Evolutionary conservation across 2,888 invertebrate species (phyloP), one percentile per base, ranked within the genome.

Genomic region (Drosophila anceps): DNA sequence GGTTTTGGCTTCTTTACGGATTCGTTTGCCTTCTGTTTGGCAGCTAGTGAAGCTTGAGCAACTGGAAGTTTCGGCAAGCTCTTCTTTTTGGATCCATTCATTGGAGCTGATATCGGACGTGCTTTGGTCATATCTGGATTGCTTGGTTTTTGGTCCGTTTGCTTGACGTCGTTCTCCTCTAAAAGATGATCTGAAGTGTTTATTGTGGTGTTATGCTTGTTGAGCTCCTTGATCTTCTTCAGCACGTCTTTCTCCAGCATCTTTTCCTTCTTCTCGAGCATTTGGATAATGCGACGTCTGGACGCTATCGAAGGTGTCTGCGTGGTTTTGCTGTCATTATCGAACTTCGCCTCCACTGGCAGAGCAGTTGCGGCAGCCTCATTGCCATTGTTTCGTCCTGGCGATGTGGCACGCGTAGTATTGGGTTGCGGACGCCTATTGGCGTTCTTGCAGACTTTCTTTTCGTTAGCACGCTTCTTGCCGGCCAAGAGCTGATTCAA

Each of bases 231-330:
- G 0, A 68, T 59, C 13, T 65, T 69, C 13, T 64, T 50, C 1
- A 51, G 15, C 4, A 61, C 50, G 18, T 51, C 33, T 10, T 73
- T 60, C 10, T 64, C 55, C 9, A 57, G 29, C 3, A 27, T n/a
- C 8, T 54, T 64, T 9, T 63, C 63, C 9, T 69, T 78, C 10
- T 48, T 62, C 33, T 69, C 51, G 29, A 69, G n/a, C 43, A 60
- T 61, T 4, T 48, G 43, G 0, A 39, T n/a, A 0, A 71, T 20
- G 27, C 41, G 46, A 6, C 50, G 70, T 2, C 27, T 13, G 2
- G 43, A 50, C 2, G 35, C 15, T 8, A 20, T 27, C 9, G 37
- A 5, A 8, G 46, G 62, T 35, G 62, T 18, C 37, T 15, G 41
- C 33, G 39, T 43, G 10, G 43, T 27, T 15, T 50, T 33, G 9